These are phyloP conservation scores for Clarias magur DNA, from an alignment of 2,113 vertebrate genomes.

Conservation along the genomic window DNA sequence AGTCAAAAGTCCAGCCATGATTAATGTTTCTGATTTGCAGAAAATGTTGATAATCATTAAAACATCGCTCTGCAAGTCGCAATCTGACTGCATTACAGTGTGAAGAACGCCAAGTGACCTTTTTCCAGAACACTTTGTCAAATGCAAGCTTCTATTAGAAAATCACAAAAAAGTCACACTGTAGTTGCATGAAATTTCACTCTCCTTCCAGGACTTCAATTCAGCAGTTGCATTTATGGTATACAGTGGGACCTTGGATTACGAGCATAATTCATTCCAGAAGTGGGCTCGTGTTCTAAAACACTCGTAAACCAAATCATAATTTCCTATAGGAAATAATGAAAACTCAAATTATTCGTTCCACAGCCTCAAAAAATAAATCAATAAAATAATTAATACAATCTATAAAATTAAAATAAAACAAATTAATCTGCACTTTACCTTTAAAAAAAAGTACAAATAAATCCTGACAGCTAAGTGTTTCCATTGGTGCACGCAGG, in stretches of 20 bases:
- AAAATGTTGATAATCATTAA: neutral
- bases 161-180: neutral
- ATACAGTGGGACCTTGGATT: neutral
- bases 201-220: neutral
- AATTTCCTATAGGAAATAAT: too few relatives aligned
- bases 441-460: too few relatives aligned
- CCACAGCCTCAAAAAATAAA: too few relatives aligned
- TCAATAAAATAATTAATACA: too few relatives aligned
- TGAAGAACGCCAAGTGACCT: neutral
- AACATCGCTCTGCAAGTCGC: neutral
- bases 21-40: neutral
- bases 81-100: neutral
- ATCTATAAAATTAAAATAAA: too few relatives aligned
- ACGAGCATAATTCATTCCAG: too few relatives aligned
- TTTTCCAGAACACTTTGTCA: neutral
- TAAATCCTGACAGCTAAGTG: too few relatives aligned
- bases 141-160: neutral
- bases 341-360: too few relatives aligned
- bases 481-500: too few relatives aligned
- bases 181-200: neutral
- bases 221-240: neutral
- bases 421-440: too few relatives aligned
- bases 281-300: too few relatives aligned
- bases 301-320: too few relatives aligned
- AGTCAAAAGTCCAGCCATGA: neutral